Evolutionary conservation across 1,140 invertebrate species (phyloP).

Genomic region (Platyscapa corneri): DNA sequence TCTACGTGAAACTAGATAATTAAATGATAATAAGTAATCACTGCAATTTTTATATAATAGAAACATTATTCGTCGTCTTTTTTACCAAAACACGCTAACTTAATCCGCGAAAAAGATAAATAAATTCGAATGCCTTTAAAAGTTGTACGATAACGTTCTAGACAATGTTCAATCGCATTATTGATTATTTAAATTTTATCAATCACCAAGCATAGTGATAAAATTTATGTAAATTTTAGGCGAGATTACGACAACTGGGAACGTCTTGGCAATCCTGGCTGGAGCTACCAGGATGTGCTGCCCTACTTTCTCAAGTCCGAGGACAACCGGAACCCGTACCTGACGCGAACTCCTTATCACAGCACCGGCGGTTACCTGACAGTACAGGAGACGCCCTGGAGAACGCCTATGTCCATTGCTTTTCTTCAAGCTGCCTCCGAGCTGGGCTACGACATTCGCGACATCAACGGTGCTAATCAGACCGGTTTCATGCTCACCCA

Average conservation of each 20-base stretch:
- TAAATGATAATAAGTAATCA: no score
- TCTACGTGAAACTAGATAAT: no score
- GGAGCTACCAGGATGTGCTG: conserved; percentile 91
- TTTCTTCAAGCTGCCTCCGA: conserved; percentile 88
- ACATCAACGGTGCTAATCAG: conserved; percentile 88
- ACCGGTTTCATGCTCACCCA: conserved; percentile 91
- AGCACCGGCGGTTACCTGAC: conserved; percentile 86
- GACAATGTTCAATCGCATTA: no score
- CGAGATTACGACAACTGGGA: conserved; percentile 96
- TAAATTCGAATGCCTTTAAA: no score
- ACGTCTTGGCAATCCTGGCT: conserved; percentile 87
- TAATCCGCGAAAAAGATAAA: no score
- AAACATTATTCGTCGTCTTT: no score
- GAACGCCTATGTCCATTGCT: conserved; percentile 84
- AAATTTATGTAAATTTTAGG: conserved; percentile 57
- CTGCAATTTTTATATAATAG: no score
- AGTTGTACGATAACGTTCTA: no score
- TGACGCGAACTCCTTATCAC: conserved; percentile 84
- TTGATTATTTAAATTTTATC: no score
- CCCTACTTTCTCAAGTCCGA: conserved; percentile 93
- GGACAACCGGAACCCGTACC: conserved; percentile 88
- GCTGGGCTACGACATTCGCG: conserved; percentile 85
- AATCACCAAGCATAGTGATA: background rate
- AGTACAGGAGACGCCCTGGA: conserved; percentile 88
- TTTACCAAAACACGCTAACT: no score